A percentile compares a stretch with the other conserved stretches of the same genome.
phyloP scores from a whole-genome alignment of 2,797 vertebrate genomes.

The Microchirus variegatus region DNA sequence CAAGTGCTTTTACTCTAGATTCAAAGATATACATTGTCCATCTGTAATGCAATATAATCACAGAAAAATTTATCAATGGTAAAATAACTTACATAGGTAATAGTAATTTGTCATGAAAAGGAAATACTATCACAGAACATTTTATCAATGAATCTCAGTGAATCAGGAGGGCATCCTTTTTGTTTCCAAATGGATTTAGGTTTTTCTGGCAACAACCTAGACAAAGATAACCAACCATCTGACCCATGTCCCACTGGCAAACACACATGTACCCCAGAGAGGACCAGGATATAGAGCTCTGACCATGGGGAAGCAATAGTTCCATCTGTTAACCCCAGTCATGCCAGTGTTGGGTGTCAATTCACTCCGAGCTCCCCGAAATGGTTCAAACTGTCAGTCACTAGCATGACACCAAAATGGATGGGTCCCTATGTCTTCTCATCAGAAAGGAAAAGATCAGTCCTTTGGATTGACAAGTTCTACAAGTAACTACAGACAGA shows the following conservation, averaged over 20 bases:
- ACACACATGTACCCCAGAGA: slow-evolving; percentile 73
- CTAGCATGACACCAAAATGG: slow-evolving; percentile 27
- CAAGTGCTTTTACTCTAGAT: not conserved
- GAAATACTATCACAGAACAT: slow-evolving; percentile 2
- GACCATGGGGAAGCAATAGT: slow-evolving; percentile 70
- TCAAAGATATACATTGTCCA: not conserved
- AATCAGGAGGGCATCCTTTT: slow-evolving; percentile 52
- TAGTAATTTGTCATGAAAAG: not conserved
- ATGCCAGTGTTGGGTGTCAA: slow-evolving; percentile 57
- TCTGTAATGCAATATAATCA: not conserved
- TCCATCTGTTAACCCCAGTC: slow-evolving; percentile 77
- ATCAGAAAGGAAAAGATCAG: not conserved
- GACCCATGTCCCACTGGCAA: slow-evolving; percentile 80
- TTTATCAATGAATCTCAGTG: slow-evolving; percentile 50
- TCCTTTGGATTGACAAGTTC: slow-evolving; percentile 1
- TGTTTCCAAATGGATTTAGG: slow-evolving; percentile 58
- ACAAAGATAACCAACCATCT: slow-evolving; percentile 78
- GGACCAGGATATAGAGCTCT: slow-evolving; percentile 77
- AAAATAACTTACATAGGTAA: not conserved
- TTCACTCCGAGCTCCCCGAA: slow-evolving; percentile 59
- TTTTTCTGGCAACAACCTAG: slow-evolving; percentile 65
- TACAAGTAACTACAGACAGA: slow-evolving; percentile 8
- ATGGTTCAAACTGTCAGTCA: slow-evolving; percentile 62
- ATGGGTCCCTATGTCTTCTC: not conserved
- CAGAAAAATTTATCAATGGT: not conserved